These are phyloP conservation scores for Margaritifera margaritifera DNA, from an alignment of 2,888 invertebrate species.

Conservation along the genomic window DNA sequence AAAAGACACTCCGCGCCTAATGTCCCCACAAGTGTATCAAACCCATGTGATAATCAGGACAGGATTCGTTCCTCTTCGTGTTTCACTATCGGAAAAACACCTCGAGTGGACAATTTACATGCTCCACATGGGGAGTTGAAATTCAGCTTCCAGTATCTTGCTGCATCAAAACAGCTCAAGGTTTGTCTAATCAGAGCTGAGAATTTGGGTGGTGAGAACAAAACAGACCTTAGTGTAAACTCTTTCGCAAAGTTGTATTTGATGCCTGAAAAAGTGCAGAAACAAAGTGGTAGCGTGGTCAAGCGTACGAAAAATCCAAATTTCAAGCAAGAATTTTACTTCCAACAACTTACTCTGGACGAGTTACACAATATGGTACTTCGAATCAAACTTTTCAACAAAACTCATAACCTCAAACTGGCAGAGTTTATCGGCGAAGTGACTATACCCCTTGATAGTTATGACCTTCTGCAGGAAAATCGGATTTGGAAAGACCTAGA, in stretches of 20 bases:
- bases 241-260: conserved; percentile 71
- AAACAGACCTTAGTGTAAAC: conserved; percentile 68
- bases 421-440: conserved; percentile 72
- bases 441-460: conserved; percentile 68
- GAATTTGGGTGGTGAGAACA: conserved; percentile 68
- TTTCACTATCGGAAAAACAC: too few species aligned
- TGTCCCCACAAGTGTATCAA: conserved; percentile 23
- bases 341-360: conserved; percentile 71
- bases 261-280: conserved; percentile 73
- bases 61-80: conserved; percentile 5
- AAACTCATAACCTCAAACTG: conserved; percentile 66
- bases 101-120: conserved; percentile 15
- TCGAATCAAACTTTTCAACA: conserved; percentile 70
- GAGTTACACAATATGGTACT: conserved; percentile 69
- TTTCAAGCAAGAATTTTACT: conserved; percentile 73
- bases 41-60: conserved; percentile 5
- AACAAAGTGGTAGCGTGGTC: conserved; percentile 67
- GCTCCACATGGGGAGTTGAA: conserved; percentile 64
- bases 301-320: conserved; percentile 71
- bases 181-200: conserved; percentile 68
- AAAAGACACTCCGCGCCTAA: conserved; percentile 59
- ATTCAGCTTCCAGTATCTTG: conserved; percentile 72
- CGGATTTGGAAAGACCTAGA: conserved; percentile 72
- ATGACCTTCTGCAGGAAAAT: conserved; percentile 72
- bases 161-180: conserved; percentile 71